These are phyloP conservation scores for Polyommatus icarus DNA, from an alignment of 2,888 invertebrate genomes.

Conservation along the genomic window DNA sequence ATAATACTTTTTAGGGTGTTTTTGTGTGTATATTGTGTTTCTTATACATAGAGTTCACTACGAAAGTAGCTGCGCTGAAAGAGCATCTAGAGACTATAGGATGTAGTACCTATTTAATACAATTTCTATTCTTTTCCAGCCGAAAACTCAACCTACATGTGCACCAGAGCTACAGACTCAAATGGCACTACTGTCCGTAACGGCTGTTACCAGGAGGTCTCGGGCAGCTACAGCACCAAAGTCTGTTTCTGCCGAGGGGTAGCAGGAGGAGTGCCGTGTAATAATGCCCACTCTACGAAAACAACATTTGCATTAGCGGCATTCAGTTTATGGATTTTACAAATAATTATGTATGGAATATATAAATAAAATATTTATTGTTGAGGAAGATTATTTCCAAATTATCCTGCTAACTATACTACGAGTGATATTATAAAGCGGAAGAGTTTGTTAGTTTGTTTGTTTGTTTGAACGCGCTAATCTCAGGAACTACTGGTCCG, in stretches of 20 bases:
- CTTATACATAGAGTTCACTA: too few species aligned
- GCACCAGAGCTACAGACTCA: conserved; percentile 80
- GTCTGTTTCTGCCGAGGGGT: conserved; percentile 69
- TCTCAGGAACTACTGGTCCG: too few species aligned
- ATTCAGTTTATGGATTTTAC: background rate
- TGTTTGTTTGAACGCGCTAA: too few species aligned
- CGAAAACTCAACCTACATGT: conserved; percentile 85
- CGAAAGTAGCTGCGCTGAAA: too few species aligned
- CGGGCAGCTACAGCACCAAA: conserved; percentile 62
- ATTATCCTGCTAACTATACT: too few species aligned
- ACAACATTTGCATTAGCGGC: background rate
- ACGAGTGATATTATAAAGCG: too few species aligned
- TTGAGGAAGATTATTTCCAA: too few species aligned
- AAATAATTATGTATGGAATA: background rate
- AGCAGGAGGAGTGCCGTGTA: conserved; percentile 63
- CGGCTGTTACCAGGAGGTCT: conserved; percentile 80
- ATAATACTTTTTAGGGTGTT: too few species aligned
- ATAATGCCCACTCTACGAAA: conserved; percentile 33
- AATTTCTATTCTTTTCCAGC: conserved; percentile 60
- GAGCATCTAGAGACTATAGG: background rate
- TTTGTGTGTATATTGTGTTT: too few species aligned
- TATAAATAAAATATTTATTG: background rate
- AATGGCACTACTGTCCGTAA: conserved; percentile 69
- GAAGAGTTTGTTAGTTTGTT: too few species aligned
- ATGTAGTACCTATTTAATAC: background rate